These are phyloP conservation scores for Heterodera filipjevi DNA, from an alignment of 2,888 invertebrate genomes.

Conservation along the genomic window DNA sequence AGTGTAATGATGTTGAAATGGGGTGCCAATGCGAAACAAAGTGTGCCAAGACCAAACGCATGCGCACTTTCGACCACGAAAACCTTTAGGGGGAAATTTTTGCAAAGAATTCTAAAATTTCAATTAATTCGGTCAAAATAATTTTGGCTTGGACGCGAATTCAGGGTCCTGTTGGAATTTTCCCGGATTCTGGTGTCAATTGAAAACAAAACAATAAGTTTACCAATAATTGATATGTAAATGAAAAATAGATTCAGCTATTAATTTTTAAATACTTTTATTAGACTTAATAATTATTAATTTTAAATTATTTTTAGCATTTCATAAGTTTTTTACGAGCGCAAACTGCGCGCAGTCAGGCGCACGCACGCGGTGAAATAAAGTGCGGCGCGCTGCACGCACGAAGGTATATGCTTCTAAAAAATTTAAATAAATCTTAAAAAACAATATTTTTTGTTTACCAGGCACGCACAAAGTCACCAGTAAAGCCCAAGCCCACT, in stretches of 20 bases:
- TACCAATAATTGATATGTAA: too few species aligned
- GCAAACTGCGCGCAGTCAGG: slow-evolving; percentile 61
- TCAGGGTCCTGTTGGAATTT: too few species aligned
- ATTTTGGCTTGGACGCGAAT: too few species aligned
- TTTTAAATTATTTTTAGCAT: neutral
- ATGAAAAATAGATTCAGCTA: too few species aligned
- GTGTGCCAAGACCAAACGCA: slow-evolving; percentile 81
- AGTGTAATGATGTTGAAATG: slow-evolving; percentile 73
- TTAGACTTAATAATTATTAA: too few species aligned
- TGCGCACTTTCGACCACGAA: slow-evolving; percentile 85
- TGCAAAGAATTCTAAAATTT: too few species aligned
- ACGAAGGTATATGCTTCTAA: slow-evolving; percentile 61
- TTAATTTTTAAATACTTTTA: too few species aligned
- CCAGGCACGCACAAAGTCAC: slow-evolving; percentile 66
- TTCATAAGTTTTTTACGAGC: slow-evolving; percentile 41
- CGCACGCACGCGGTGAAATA: slow-evolving; percentile 65
- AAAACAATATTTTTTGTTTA: too few species aligned
- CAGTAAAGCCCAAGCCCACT: slow-evolving; percentile 67
- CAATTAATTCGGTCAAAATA: too few species aligned
- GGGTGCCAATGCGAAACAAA: slow-evolving; percentile 86
- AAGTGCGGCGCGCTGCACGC: slow-evolving; percentile 66
- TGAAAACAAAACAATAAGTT: too few species aligned
- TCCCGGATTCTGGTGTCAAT: too few species aligned
- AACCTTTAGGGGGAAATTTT: too few species aligned
- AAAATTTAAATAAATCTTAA: slow-evolving; percentile 50